These are phyloP conservation scores for Ormyrus rosae DNA, from an alignment of 2,888 invertebrate species.

Conservation along the genomic window DNA sequence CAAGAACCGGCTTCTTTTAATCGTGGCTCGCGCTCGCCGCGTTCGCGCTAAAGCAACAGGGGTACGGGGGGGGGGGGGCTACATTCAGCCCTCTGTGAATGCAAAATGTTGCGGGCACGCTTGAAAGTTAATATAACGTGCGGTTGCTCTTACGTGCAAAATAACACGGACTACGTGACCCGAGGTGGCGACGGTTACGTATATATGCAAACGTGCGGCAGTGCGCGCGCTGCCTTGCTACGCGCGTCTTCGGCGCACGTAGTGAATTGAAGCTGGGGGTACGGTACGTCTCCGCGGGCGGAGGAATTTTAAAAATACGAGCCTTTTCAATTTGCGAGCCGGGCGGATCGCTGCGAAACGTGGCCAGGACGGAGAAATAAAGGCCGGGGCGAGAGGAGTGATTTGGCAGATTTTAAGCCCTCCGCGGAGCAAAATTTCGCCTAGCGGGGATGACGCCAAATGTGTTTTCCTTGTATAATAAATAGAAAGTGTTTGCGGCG, in stretches of 20 bases:
- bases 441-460: too few species aligned
- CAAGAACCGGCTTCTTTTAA: too few species aligned
- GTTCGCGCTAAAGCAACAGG: too few species aligned
- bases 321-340: constrained; percentile 34
- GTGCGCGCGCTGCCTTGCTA: background rate
- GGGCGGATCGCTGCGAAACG: too few species aligned
- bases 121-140: constrained; percentile 36
- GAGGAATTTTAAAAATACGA: constrained; percentile 29
- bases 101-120: constrained; percentile 32
- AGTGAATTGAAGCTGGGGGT: constrained; percentile 42
- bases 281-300: background rate
- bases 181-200: background rate
- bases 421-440: too few species aligned
- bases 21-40: too few species aligned
- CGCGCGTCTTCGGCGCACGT: constrained; percentile 38
- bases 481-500: too few species aligned
- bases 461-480: too few species aligned
- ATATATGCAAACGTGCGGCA: background rate
- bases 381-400: too few species aligned
- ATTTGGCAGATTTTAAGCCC: too few species aligned
- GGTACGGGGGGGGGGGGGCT: too few species aligned
- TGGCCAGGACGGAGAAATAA: too few species aligned
- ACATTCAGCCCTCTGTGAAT: constrained; percentile 3
- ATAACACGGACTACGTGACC: constrained; percentile 46
- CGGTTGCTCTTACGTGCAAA: constrained; percentile 49